phyloP scores from a whole-genome alignment of 2,113 vertebrate species.

The Motacilla alba region DNA sequence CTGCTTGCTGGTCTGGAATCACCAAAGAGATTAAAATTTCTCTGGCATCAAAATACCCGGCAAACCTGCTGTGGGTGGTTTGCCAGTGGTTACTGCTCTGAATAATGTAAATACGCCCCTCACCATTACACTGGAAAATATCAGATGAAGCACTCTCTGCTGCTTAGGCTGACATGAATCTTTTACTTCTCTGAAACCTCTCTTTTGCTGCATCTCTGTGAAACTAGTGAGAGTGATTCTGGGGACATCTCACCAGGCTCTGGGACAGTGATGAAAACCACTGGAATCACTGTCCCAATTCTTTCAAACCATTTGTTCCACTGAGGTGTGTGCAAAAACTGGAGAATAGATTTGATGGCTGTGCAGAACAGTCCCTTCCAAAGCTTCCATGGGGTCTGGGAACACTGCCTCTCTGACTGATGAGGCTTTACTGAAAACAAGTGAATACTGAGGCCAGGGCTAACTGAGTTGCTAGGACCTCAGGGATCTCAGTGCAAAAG shows the following conservation, averaged over 20 bases:
- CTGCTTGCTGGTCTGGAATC: slow-evolving; percentile 31
- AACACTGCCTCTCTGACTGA: not conserved
- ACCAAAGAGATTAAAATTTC: slow-evolving; percentile 23
- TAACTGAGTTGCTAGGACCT: not conserved
- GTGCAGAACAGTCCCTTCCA: not conserved
- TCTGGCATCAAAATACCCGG: not conserved
- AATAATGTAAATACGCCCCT: not conserved
- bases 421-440: not conserved
- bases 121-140: not conserved
- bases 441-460: not conserved
- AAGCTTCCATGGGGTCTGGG: not conserved
- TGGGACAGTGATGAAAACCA: not conserved
- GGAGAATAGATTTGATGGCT: not conserved
- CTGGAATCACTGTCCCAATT: not conserved
- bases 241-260: not conserved
- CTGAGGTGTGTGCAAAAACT: not conserved
- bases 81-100: not conserved
- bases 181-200: not conserved
- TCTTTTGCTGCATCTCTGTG: not conserved
- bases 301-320: not conserved
- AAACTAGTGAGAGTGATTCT: not conserved
- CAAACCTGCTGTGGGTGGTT: not conserved
- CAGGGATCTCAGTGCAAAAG: not conserved
- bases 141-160: not conserved
- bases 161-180: not conserved